These are phyloP conservation scores for Phaethon lepturus DNA, from an alignment of 2,113 vertebrate genomes.

Conservation along the genomic window DNA sequence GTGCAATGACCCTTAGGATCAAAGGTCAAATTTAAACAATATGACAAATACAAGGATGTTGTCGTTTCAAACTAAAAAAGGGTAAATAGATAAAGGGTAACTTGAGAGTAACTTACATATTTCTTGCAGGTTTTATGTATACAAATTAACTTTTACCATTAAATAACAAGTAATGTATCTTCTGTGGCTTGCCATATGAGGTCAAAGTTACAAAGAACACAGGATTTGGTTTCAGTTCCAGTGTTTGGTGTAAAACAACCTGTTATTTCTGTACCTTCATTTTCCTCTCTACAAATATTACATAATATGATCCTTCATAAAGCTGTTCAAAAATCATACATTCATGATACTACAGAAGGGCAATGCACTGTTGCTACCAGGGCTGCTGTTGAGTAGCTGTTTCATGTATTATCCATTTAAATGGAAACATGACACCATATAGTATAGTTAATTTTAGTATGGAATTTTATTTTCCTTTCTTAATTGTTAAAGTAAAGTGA, in stretches of 20 bases:
- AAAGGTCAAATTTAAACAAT: slow-evolving; percentile 85
- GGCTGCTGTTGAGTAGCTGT: background rate
- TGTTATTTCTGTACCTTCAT: background rate
- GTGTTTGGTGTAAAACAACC: background rate
- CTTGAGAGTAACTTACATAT: background rate
- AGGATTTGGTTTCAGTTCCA: background rate
- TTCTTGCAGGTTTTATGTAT: background rate
- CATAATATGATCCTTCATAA: background rate
- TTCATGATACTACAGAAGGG: background rate
- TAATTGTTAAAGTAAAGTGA: background rate
- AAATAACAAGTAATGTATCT: background rate
- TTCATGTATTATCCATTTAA: background rate
- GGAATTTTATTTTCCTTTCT: background rate
- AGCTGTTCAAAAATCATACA: background rate
- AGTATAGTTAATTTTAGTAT: background rate
- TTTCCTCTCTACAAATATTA: background rate
- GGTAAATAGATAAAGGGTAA: slow-evolving; percentile 35
- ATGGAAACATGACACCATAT: background rate
- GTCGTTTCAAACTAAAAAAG: slow-evolving; percentile 59
- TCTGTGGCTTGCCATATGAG: background rate
- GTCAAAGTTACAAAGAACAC: background rate
- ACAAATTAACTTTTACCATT: background rate
- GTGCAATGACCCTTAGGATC: slow-evolving; percentile 74
- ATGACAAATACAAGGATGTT: slow-evolving; percentile 74
- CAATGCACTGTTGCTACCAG: background rate